Percentiles rank a stretch among this genome's conserved stretches.
phyloP scores from a whole-genome alignment of 2,888 invertebrate genomes.

The Epinotia bilunana region DNA sequence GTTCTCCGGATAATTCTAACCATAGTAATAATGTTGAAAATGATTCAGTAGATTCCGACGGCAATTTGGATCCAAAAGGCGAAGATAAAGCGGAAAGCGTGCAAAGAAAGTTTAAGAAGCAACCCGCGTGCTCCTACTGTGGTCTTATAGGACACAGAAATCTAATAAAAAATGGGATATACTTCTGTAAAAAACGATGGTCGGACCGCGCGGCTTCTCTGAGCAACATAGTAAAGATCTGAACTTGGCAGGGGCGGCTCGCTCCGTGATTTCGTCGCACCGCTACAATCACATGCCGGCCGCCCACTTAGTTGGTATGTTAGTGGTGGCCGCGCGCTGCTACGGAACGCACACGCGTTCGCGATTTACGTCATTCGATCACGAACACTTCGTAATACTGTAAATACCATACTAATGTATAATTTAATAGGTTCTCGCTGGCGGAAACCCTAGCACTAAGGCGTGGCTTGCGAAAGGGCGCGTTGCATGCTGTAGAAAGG shows the following conservation, averaged over 20 bases:
- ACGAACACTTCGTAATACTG: too few species aligned
- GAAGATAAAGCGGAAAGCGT: not conserved
- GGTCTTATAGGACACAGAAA: not conserved
- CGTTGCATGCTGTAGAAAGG: too few species aligned
- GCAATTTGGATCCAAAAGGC: not conserved
- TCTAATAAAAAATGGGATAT: not conserved
- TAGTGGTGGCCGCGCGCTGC: too few species aligned
- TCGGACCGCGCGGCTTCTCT: not conserved
- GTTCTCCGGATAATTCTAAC: not conserved
- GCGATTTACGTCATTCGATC: too few species aligned
- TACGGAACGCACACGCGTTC: too few species aligned
- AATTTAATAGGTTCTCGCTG: too few species aligned
- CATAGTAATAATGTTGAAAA: not conserved
- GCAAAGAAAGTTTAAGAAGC: not conserved
- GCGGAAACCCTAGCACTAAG: too few species aligned
- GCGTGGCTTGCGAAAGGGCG: too few species aligned
- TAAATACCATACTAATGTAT: too few species aligned
- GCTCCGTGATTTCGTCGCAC: too few species aligned
- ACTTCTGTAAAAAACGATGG: conserved; percentile 3
- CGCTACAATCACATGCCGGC: too few species aligned
- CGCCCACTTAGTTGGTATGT: too few species aligned
- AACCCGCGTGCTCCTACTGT: not conserved
- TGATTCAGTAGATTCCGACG: not conserved
- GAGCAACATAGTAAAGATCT: not conserved
- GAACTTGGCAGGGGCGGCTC: not conserved